These are phyloP conservation scores for Drosophila rellima DNA, from an alignment of 2,888 invertebrate genomes.

Conservation along the genomic window DNA sequence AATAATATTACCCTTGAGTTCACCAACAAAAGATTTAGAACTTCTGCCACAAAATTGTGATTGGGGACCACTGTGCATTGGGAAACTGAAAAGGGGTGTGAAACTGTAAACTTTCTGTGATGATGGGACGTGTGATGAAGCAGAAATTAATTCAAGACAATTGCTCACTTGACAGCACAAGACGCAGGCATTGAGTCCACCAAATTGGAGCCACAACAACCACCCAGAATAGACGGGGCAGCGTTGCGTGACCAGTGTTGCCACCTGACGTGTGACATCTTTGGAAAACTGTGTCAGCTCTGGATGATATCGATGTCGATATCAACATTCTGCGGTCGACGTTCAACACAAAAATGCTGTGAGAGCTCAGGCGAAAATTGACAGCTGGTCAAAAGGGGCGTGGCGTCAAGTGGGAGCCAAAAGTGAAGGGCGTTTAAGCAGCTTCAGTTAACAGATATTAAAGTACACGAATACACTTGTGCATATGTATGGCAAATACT, in stretches of 20 bases:
- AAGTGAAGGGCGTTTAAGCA: slow-evolving; percentile 75
- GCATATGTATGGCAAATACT: background rate
- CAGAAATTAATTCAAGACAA: slow-evolving; percentile 81
- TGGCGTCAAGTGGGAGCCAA: slow-evolving; percentile 38
- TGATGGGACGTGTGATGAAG: slow-evolving; percentile 60
- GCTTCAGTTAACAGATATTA: slow-evolving; percentile 28
- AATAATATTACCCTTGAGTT: too few species aligned
- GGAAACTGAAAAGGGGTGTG: slow-evolving; percentile 45
- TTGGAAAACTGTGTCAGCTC: slow-evolving; percentile 58
- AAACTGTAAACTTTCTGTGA: slow-evolving; percentile 36
- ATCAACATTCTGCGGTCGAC: slow-evolving; percentile 66
- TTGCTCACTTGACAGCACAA: slow-evolving; percentile 72
- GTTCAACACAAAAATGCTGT: slow-evolving; percentile 27
- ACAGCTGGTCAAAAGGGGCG: slow-evolving; percentile 62
- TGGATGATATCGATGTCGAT: slow-evolving; percentile 42
- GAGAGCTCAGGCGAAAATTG: slow-evolving; percentile 60
- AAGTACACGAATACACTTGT: slow-evolving; percentile 3
- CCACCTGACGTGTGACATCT: slow-evolving; percentile 53
- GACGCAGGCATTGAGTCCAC: background rate
- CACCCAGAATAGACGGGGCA: slow-evolving; percentile 33
- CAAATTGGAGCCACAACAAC: slow-evolving; percentile 34
- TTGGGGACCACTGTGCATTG: background rate
- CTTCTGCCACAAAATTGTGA: background rate
- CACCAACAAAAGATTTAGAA: too few species aligned
- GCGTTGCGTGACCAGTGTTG: slow-evolving; percentile 55